phyloP scores from a whole-genome alignment of 2,113 vertebrate species.

The Phylloscopus trochilus region DNA sequence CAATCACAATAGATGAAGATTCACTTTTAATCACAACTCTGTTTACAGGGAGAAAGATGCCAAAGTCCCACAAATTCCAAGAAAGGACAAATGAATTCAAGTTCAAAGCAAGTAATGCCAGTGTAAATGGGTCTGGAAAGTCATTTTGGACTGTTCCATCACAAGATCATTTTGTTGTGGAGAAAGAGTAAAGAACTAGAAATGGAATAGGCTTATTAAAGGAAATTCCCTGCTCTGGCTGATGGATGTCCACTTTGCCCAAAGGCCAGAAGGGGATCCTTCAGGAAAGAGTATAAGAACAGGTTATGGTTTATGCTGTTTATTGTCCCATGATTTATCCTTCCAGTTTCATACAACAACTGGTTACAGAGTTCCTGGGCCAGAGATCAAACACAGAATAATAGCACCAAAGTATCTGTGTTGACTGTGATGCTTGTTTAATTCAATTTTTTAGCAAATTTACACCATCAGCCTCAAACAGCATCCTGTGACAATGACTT shows the following conservation, averaged over 20 bases:
- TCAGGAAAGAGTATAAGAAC: neutral
- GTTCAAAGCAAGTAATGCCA: neutral
- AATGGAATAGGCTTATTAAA: neutral
- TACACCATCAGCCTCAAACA: neutral
- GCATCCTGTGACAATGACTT: neutral
- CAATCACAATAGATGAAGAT: neutral
- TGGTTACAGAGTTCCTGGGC: neutral
- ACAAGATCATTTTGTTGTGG: neutral
- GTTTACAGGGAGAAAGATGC: neutral
- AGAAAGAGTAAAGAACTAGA: neutral
- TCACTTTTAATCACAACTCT: neutral
- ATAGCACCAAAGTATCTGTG: neutral
- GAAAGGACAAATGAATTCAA: neutral
- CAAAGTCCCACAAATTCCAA: neutral
- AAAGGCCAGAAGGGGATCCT: neutral
- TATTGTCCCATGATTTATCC: neutral
- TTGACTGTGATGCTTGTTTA: neutral
- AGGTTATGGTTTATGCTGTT: neutral
- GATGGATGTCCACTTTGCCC: neutral
- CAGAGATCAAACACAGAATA: neutral
- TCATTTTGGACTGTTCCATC: neutral
- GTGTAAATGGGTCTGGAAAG: neutral
- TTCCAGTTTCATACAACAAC: neutral
- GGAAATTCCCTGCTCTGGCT: neutral
- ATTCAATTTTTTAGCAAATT: neutral